Conservation (phyloP, 2,888 invertebrate species). For the Hemithea aestivaria region DNA sequence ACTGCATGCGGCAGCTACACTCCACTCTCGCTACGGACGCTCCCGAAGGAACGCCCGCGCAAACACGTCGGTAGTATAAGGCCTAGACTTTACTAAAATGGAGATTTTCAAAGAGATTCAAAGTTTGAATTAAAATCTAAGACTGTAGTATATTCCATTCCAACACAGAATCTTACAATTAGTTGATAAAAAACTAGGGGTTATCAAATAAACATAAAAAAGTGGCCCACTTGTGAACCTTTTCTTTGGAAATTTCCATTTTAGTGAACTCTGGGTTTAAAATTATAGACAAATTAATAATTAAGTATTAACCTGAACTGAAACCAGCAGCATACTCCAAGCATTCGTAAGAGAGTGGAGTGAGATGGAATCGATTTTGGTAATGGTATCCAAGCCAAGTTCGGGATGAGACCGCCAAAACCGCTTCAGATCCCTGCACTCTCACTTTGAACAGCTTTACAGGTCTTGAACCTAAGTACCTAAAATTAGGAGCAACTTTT, state of each 20-base stretch:
- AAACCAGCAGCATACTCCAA: slow-evolving; percentile 99
- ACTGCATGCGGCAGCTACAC: slow-evolving; percentile 76
- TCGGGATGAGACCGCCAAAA: slow-evolving; percentile 97
- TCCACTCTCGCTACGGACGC: slow-evolving; percentile 49
- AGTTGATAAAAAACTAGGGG: no score
- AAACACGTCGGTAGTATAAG: slow-evolving; percentile 53
- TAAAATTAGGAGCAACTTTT: slow-evolving; percentile 31
- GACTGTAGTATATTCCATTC: no score
- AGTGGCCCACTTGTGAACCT: no score
- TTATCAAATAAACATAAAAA: no score
- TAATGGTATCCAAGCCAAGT: slow-evolving; percentile 99
- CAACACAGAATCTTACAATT: no score
- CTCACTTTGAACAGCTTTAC: slow-evolving; percentile 97
- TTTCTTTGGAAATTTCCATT: no score
- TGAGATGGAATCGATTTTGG: slow-evolving; percentile 96
- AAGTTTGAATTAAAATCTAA: no score
- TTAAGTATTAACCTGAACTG: slow-evolving; percentile 78
- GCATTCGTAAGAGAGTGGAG: slow-evolving; percentile 97
- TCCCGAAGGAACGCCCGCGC: slow-evolving; percentile 49
- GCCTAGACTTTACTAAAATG: no score
- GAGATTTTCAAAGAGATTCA: no score
- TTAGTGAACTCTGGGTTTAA: no score
- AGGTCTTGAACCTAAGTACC: slow-evolving; percentile 95
- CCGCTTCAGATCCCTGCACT: slow-evolving; percentile 98
- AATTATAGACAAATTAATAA: no score